phyloP scores from a whole-genome alignment of 2,113 vertebrate species.

The Labeo catla region DNA sequence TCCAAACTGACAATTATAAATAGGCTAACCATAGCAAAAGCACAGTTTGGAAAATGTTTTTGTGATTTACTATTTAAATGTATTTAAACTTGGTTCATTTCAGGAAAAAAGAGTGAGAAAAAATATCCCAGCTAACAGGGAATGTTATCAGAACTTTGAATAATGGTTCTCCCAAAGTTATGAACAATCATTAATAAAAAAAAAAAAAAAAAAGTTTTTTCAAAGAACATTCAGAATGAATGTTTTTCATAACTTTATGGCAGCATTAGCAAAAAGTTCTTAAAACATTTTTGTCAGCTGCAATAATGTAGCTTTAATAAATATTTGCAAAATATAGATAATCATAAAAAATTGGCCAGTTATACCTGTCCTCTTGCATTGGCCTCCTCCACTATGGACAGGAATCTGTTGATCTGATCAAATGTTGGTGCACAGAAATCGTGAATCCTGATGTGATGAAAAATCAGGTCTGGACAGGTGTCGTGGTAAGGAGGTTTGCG shows the following conservation, averaged over 20 bases:
- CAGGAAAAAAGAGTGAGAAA: too few relatives aligned
- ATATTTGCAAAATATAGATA: background rate
- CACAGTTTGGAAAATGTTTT: background rate
- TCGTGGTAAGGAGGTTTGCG: conserved; percentile 82
- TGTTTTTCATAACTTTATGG: background rate
- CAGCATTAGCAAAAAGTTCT: too few relatives aligned
- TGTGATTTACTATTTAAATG: background rate
- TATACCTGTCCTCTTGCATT: conserved; percentile 80
- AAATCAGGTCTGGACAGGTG: conserved; percentile 78
- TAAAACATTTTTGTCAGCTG: background rate
- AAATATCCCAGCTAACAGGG: too few relatives aligned
- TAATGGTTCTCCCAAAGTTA: too few relatives aligned
- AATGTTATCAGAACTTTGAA: too few relatives aligned
- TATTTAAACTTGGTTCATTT: background rate
- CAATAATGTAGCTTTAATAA: background rate
- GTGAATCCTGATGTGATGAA: conserved; percentile 83
- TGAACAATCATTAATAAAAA: too few relatives aligned
- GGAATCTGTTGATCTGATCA: conserved; percentile 85
- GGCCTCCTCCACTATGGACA: conserved; percentile 84
- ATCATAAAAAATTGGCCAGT: background rate
- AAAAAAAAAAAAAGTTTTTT: too few relatives aligned
- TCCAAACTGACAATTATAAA: too few relatives aligned
- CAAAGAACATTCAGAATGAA: too few relatives aligned
- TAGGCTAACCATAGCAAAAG: too few relatives aligned
- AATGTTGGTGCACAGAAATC: conserved; percentile 87